Percentiles rank a stretch among this genome's conserved stretches.
phyloP scores from a whole-genome alignment of 2,888 invertebrate species.

The Drosophila diplacantha region DNA sequence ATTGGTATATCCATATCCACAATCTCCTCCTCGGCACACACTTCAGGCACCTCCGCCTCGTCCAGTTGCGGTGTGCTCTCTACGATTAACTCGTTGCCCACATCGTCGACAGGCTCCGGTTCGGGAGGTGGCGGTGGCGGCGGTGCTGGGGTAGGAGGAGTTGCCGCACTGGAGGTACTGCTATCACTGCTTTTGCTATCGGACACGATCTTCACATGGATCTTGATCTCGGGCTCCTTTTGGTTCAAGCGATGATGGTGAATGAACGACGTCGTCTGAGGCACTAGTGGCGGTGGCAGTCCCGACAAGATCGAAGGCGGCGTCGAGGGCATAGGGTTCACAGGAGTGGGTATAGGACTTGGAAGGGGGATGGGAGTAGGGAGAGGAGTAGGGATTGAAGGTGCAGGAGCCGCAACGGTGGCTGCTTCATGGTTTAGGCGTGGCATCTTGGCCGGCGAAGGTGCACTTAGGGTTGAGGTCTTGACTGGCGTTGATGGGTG shows the following conservation, averaged over 20 bases:
- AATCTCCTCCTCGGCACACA: constrained; percentile 68
- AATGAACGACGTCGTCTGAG: constrained; percentile 71
- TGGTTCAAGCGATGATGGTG: constrained; percentile 75
- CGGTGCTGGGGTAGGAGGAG: constrained; percentile 5
- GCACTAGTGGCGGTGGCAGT: constrained; percentile 71
- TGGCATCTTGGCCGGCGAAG: constrained; percentile 52
- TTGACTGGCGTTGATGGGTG: constrained; percentile 40
- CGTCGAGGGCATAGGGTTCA: constrained; percentile 31
- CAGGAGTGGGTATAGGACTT: not conserved
- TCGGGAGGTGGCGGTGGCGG: constrained; percentile 23
- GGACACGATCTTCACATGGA: constrained; percentile 76
- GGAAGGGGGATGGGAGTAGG: not conserved
- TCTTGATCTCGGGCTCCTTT: constrained; percentile 77
- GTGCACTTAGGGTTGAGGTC: constrained; percentile 29
- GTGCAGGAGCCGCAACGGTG: not conserved
- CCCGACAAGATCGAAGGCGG: constrained; percentile 40
- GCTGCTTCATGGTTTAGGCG: constrained; percentile 45
- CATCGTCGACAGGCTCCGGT: constrained; percentile 54
- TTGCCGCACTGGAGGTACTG: constrained; percentile 23
- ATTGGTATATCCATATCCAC: constrained; percentile 48
- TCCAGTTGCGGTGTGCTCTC: constrained; percentile 69
- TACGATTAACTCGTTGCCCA: constrained; percentile 54
- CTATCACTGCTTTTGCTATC: constrained; percentile 58
- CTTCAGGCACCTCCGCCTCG: constrained; percentile 74
- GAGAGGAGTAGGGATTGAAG: not conserved